Evolutionary conservation across 1,140 invertebrate genomes (phyloP), one percentile per base, ranked within the genome.

Genomic region (Cotesia glomerata): DNA sequence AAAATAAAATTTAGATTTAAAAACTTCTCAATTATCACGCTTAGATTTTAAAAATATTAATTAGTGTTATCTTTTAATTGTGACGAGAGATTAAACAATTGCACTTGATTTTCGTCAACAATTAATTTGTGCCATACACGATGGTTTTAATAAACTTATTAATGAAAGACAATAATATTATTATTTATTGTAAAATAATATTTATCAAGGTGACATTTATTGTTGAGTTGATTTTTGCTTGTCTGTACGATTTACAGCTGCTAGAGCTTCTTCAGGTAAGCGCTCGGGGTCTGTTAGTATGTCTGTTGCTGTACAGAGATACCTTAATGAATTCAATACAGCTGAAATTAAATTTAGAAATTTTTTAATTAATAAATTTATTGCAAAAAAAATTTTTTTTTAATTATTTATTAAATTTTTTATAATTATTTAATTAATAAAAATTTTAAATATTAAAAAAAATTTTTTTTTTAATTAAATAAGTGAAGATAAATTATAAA

Each of bases 241-340:
- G 74, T 85, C 81, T 16, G 71, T 81, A 35, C 73, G 79, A 82
- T 82, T 85, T 68, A 90, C 90, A 16, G 91, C 91, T 75, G 89
- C 88, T 52, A 90, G 88, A 35, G 95, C 95, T 90, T 97, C 95
- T 73, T 97, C 95, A 34, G 95, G 94, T 77, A 99, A 88, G 72
- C 92, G 91, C 78, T 92, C 91, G 11, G 97, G 97, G 84, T 96
- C 93, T 61, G 95, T 93, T 64, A 99, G 87, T 79, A 98, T 97
- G 81, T 97, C 97, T 39, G 97, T 98, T 49, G 93, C 92, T 77
- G 95, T 98, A 82, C 95, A 96, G 70, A 99, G 89, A 83, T 95
- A 92, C 75, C 94, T 91, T 77, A 98, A 88, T 32, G 97, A 95
- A 88, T 97, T 98, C 67, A 97, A 89, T 76, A 98, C 96, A 84